Base-by-base conservation (phyloP, 2,888 invertebrate genomes). In the Eristalis tenax region DNA sequence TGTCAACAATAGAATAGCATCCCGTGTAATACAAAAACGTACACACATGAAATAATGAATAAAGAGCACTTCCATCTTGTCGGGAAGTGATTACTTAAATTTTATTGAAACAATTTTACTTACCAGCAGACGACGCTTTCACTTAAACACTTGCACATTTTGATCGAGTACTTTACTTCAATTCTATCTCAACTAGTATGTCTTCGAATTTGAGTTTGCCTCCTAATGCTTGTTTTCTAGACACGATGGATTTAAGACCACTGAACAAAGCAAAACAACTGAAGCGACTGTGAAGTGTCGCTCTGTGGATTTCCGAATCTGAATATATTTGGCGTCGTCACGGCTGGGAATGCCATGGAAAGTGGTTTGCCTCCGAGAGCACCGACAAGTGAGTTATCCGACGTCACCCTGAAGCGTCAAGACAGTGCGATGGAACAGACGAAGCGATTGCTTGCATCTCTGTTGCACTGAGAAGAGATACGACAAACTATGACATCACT, bases 91-190 rank as follows among this genome's bases (percentile, higher is more conserved):
- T 64, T 76, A 50, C 5, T 66, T 38, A 26, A 6, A 43, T 40
- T 68, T 1, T 32, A 66, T n/a, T 4, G 26, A 50, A 56, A 66
- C 56, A 8, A 56, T 77, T 78, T 75, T n/a, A 50, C 87, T 83
- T 87, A 87, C 87, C 87, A 87, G 73, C 87, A 87, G 28, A 61
- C 87, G 15, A 83, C 75, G 63, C 64, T 79, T 83, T 87, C 83
- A 66, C 76, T 73, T 35, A 87, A 32, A n/a, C 87, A 87, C 61
- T 87, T 87, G 87, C 87, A 87, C 87, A 87, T 87, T 69, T 40
- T 73, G 70, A 35, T 13, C 11, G 1, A 15, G 22, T 28, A 15
- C 15, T 71, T 75, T 40, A 26, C 15, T 13, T 4, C 26, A 23
- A 10, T 59, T 71, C 22, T 22, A 1, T 32, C 32, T 32, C 1